These are phyloP conservation scores for Lamprologus tigripictilis DNA, from an alignment of 2,113 vertebrate genomes.

Conservation along the genomic window DNA sequence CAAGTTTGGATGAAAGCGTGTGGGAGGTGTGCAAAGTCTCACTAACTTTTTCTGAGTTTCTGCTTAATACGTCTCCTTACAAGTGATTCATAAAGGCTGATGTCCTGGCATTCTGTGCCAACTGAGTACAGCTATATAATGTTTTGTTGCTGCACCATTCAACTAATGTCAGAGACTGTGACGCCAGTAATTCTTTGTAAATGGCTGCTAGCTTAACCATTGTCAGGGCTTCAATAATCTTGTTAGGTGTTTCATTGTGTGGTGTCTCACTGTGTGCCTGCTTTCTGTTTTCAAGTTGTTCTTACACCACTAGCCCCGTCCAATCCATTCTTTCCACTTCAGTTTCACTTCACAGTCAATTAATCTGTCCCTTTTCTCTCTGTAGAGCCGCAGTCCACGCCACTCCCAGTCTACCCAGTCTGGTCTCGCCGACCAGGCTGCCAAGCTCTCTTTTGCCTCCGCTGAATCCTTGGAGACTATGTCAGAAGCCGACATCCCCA, in stretches of 20 bases:
- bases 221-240: conserved; percentile 48
- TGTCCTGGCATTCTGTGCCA: not conserved
- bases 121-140: not conserved
- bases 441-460: conserved; percentile 94
- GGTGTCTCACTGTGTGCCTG: conserved; percentile 13
- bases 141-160: not conserved
- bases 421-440: conserved; percentile 91
- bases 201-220: conserved; percentile 34
- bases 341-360: conserved; percentile 7
- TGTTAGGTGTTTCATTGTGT: conserved; percentile 41
- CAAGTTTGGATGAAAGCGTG: not conserved
- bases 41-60: not conserved
- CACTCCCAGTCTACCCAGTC: conserved; percentile 95
- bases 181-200: conserved; percentile 25
- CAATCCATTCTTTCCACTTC: conserved; percentile 37
- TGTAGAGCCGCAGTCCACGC: conserved; percentile 88
- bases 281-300: conserved; percentile 22
- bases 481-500: conserved; percentile 96
- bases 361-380: not conserved
- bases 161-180: conserved; percentile 7
- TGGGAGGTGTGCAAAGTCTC: conserved; percentile 6
- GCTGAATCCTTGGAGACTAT: conserved; percentile 97
- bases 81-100: not conserved
- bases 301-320: conserved; percentile 9
- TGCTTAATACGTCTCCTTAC: not conserved